Conservation (phyloP, 2,113 vertebrate genomes). For the Chrysochloris asiatica region DNA sequence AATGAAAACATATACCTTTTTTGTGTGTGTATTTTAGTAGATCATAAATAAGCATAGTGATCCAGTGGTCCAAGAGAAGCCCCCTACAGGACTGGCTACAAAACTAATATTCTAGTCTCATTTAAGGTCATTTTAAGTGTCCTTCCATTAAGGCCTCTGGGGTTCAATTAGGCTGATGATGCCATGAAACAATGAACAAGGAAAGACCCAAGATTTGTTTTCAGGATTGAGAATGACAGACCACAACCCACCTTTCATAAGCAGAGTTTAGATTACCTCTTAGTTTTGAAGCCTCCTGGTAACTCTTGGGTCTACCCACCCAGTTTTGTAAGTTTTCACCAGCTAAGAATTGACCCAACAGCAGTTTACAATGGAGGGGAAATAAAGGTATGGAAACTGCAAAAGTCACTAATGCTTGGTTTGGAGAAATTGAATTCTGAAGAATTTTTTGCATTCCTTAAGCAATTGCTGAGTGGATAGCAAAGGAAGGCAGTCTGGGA, state of each 20-base stretch:
- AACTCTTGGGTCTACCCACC: too few relatives aligned
- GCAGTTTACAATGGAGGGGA: not conserved
- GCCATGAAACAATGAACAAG: not conserved
- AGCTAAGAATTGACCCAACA: not conserved
- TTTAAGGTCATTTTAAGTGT: not conserved
- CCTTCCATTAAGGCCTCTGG: not conserved
- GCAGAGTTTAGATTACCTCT: too few relatives aligned
- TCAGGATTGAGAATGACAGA: too few relatives aligned
- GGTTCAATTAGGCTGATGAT: not conserved
- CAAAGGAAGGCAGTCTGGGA: not conserved
- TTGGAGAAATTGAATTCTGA: not conserved
- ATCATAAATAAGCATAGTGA: not conserved
- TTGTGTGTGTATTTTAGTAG: not conserved
- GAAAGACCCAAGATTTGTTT: not conserved
- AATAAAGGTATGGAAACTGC: not conserved
- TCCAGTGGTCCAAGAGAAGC: not conserved
- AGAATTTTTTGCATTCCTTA: slow-evolving; percentile 2
- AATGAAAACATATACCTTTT: not conserved
- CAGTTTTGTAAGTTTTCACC: not conserved
- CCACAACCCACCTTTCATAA: too few relatives aligned
- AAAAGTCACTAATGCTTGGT: not conserved
- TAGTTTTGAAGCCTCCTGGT: too few relatives aligned
- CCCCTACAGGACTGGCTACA: not conserved
- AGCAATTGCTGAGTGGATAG: not conserved
- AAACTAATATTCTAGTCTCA: not conserved